Percentiles rank a stretch among this genome's conserved stretches.
Evolutionary conservation across 1,140 invertebrate genomes (phyloP).

Genomic region (Diorhabda carinulata): DNA sequence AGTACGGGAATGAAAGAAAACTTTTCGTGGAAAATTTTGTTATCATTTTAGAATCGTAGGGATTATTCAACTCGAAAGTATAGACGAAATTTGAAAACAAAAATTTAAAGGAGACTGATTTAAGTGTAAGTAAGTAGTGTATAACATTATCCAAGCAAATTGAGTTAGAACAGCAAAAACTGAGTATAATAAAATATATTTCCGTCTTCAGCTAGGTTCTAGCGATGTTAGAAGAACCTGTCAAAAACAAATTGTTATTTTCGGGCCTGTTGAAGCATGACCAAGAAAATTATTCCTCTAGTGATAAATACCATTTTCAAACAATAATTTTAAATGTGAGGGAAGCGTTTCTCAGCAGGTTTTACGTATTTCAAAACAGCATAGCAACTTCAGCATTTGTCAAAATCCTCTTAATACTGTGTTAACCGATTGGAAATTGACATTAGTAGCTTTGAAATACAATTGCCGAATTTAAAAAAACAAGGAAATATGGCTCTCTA

Average conservation of each 20-base stretch:
- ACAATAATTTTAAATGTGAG: neutral
- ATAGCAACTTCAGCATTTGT: too few relatives aligned
- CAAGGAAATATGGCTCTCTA: neutral
- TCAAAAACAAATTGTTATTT: too few relatives aligned
- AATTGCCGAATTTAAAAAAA: neutral
- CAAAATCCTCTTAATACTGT: neutral
- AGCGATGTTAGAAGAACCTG: too few relatives aligned
- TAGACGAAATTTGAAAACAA: neutral
- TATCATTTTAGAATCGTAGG: neutral
- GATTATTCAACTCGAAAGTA: neutral
- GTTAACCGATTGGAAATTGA: neutral
- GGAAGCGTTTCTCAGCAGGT: neutral
- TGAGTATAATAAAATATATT: neutral
- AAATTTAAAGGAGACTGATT: neutral
- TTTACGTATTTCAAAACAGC: neutral
- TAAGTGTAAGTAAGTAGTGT: neutral
- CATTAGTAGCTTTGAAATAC: neutral
- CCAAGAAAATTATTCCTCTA: neutral
- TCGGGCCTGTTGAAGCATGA: neutral
- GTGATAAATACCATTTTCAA: neutral
- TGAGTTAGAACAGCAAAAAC: neutral
- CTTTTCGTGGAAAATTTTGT: conserved; percentile 15
- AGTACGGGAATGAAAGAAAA: conserved; percentile 11
- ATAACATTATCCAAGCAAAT: neutral
- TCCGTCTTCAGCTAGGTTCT: too few relatives aligned